Evolutionary conservation across 2,113 vertebrate species (phyloP).

Genomic region (Probosciger aterrimus): DNA sequence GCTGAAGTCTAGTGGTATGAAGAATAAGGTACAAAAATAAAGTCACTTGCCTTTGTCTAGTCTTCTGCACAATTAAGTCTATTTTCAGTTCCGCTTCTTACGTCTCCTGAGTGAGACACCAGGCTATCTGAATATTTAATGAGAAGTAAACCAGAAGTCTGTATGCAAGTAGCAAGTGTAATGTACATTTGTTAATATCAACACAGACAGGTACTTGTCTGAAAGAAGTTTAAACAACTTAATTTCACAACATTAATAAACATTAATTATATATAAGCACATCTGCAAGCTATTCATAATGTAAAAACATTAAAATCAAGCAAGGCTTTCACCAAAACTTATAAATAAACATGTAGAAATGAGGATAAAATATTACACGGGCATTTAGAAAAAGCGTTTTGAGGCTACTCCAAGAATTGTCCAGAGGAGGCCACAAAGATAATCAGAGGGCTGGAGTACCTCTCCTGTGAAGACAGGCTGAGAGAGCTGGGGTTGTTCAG

Average conservation of each 20-base stretch:
- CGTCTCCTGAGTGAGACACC: neutral
- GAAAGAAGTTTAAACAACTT: neutral
- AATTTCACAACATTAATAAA: neutral
- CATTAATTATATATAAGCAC: neutral
- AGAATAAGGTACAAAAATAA: constrained; percentile 4
- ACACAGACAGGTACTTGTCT: neutral
- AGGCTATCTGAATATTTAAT: constrained; percentile 10
- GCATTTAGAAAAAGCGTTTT: neutral
- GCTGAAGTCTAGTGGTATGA: neutral
- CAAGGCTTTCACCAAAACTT: neutral
- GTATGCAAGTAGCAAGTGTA: neutral
- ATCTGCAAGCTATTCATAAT: neutral
- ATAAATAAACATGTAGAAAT: neutral
- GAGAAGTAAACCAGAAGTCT: neutral
- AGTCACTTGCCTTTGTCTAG: neutral
- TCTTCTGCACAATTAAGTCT: neutral
- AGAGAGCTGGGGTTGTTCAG: neutral
- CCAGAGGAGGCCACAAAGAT: neutral
- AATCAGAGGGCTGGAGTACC: neutral
- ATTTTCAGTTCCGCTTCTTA: constrained; percentile 42
- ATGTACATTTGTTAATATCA: neutral
- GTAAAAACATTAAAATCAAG: constrained; percentile 14
- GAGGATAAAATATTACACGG: neutral
- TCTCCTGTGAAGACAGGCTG: neutral
- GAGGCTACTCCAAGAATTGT: neutral